Conservation (phyloP, 2,113 vertebrate species). For the Chloropsis cyanopogon region DNA sequence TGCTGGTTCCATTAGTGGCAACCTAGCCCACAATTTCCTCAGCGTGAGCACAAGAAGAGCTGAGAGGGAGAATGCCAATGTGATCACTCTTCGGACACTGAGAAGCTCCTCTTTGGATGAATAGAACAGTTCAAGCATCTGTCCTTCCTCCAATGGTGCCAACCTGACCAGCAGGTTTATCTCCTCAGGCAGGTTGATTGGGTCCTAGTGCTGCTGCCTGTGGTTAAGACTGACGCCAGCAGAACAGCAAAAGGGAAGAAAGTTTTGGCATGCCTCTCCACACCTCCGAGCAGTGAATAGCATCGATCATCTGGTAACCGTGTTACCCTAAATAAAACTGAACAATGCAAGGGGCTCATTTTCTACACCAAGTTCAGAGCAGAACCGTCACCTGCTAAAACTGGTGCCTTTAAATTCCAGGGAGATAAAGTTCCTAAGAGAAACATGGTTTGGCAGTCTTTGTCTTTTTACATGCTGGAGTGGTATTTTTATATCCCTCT, state of each 20-base stretch:
- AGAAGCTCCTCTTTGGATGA: neutral
- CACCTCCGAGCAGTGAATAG: neutral
- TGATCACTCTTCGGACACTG: neutral
- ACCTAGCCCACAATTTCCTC: neutral
- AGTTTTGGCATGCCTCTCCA: neutral
- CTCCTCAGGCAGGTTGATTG: neutral
- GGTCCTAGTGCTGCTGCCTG: neutral
- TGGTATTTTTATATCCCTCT: neutral
- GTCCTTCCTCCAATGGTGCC: neutral
- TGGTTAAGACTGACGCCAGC: neutral
- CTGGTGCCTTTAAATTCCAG: neutral
- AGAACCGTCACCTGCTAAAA: conserved; percentile 8
- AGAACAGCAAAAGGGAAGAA: neutral
- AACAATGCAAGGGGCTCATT: neutral
- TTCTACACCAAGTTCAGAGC: neutral
- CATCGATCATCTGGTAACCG: neutral
- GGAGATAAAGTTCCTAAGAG: neutral
- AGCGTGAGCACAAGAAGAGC: neutral
- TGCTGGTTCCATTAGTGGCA: neutral
- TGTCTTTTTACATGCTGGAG: neutral
- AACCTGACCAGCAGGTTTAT: neutral
- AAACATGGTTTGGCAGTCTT: neutral
- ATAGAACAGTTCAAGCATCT: neutral
- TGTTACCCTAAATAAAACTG: neutral
- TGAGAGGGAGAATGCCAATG: neutral